phyloP scores from a whole-genome alignment of 2,888 invertebrate species.

The Trichopoda pennipes region DNA sequence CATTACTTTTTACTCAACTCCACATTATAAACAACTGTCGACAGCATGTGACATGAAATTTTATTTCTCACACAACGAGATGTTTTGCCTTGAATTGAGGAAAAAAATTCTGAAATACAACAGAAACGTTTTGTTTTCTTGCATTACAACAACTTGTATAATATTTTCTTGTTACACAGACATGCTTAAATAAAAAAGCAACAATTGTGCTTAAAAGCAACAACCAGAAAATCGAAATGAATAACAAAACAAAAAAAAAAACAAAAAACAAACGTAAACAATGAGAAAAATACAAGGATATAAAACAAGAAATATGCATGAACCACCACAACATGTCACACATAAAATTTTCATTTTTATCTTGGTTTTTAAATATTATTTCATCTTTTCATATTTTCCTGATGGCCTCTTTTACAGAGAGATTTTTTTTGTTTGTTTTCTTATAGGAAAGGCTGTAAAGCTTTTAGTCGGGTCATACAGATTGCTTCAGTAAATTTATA shows the following conservation, averaged over 20 bases:
- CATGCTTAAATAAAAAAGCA: constrained; percentile 48
- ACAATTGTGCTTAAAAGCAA: constrained; percentile 39
- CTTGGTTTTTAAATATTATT: constrained; percentile 27
- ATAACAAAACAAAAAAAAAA: no score
- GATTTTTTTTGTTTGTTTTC: background rate
- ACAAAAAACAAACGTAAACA: background rate
- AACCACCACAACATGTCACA: constrained; percentile 67
- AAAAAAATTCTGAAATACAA: background rate
- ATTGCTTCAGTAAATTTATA: constrained; percentile 33
- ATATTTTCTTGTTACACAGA: constrained; percentile 49
- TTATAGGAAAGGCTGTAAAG: background rate
- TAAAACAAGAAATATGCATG: constrained; percentile 51
- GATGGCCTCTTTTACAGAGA: constrained; percentile 10
- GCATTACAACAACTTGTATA: constrained; percentile 45
- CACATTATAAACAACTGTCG: constrained; percentile 65
- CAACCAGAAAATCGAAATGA: constrained; percentile 18
- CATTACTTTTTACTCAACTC: constrained; percentile 54
- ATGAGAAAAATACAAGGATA: constrained; percentile 7
- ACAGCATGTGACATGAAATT: constrained; percentile 58
- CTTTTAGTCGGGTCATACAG: background rate
- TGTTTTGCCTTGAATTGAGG: background rate
- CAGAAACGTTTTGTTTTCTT: constrained; percentile 20
- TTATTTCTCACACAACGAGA: constrained; percentile 44
- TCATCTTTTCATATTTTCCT: background rate
- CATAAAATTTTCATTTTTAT: constrained; percentile 77